Evolutionary conservation across 1,140 invertebrate species (phyloP), one percentile per base, ranked within the genome.

Genomic region (Lasioglossum albipes): DNA sequence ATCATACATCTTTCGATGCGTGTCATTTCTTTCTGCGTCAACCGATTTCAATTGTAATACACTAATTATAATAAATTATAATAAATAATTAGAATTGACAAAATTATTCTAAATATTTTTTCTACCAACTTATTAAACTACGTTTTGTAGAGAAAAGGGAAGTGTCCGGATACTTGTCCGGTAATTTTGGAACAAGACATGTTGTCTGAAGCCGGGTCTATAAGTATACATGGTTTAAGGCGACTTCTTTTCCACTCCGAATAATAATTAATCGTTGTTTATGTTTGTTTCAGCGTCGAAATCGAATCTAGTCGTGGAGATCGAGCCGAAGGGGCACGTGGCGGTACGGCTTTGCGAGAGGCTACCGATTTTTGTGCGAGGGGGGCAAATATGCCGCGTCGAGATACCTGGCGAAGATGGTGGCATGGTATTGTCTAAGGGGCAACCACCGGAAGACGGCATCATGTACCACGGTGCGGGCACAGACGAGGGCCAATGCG

Each of bases 401-500:
- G 91, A 93, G 86, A 93, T 94, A 83, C 94, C 94, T 9, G 92
- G 93, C 52, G 91, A 92, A 77, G 68, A 27, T 9, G 90, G 89
- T 62, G 91, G 89, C 0, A 86, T 92, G 27, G 87, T 89, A 84
- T 80, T 92, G 52, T 86, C 84, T 62, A 88, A 87, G 49, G 79
- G 61, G 5, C 82, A 87, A 75, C 49, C 87, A 45, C 75, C 88
- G 20, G 91, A 93, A 81, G 92, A 94, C 74, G 83, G 91, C 66
- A 82, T 94, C 54, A 88, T 91, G 7, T 96, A 96, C 87, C 94
- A 90, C 75, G 95, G 95, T 3, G 86, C 87, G 0, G 95, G 95
- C 3, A 79, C 95, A 0, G 90, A 94, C 67, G 87, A 89, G 20
- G 96, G 96, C 1, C 94, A 96, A 77, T 97, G 96, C 84, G 96